A percentile compares a stretch with the other conserved stretches of the same genome.
These are phyloP conservation scores for Anguilla pacifica DNA, from an alignment of 2,797 vertebrate species.

Conservation along the genomic window DNA sequence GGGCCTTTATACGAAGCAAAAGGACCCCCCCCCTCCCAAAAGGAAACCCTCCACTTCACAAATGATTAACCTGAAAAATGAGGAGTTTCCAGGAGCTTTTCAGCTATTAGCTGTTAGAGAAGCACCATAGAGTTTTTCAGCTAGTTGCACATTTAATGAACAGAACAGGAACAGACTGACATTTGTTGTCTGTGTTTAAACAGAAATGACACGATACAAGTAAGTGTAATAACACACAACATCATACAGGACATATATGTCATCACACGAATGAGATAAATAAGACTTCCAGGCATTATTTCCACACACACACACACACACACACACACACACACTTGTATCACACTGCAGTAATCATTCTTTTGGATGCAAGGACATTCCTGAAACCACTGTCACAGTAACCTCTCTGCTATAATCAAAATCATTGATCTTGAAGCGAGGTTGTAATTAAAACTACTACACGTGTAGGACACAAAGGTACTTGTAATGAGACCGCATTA, in stretches of 20 bases:
- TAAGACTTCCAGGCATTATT: background rate
- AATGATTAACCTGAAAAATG: background rate
- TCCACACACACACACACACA: background rate
- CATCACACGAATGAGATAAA: too few relatives aligned
- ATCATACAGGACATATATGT: background rate
- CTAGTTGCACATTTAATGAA: background rate
- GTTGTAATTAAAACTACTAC: background rate
- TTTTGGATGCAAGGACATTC: background rate
- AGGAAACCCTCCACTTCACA: background rate
- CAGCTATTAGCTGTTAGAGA: background rate
- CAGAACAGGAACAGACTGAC: background rate
- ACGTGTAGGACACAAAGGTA: background rate
- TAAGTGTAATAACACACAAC: background rate
- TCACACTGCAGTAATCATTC: background rate
- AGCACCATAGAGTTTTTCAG: background rate
- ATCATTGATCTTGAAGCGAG: background rate
- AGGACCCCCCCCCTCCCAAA: background rate
- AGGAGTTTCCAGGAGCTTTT: background rate
- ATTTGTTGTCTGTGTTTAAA: background rate
- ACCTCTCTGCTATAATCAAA: background rate
- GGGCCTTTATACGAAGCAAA: background rate
- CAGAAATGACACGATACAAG: background rate
- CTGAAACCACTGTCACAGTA: background rate
- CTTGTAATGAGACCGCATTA: background rate
- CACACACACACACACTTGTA: background rate